Conservation (phyloP, 1,140 invertebrate species). For the Callitettix versicolor region DNA sequence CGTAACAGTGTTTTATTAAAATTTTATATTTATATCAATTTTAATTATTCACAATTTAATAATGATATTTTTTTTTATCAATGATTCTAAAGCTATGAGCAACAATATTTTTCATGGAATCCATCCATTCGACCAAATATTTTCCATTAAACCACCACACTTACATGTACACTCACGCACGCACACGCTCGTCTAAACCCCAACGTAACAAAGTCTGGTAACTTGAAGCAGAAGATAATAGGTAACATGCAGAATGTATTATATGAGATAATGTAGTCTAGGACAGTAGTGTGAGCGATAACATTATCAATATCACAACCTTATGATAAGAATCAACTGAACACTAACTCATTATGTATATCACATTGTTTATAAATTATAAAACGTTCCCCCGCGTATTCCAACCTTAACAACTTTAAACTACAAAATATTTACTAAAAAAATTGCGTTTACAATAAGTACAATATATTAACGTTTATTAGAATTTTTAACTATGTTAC, state of each 20-base stretch:
- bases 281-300: background rate
- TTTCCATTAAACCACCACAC: background rate
- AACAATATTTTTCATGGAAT: constrained; percentile 16
- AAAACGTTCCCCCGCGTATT: too few relatives aligned
- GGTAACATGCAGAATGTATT: too few relatives aligned
- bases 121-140: background rate
- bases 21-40: constrained; percentile 18
- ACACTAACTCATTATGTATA: background rate
- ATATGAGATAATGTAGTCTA: background rate
- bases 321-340: too few relatives aligned
- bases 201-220: too few relatives aligned
- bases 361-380: background rate
- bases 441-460: too few relatives aligned
- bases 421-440: too few relatives aligned
- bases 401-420: too few relatives aligned
- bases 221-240: too few relatives aligned
- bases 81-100: constrained; percentile 19
- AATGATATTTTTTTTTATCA: constrained; percentile 8
- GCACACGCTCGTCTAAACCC: too few relatives aligned
- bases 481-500: too few relatives aligned
- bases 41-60: constrained; percentile 17
- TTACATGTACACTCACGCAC: background rate
- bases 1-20: constrained; percentile 22
- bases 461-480: too few relatives aligned
- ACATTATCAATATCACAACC: background rate